Percentiles rank a stretch among this genome's conserved stretches.
Evolutionary conservation across 2,888 invertebrate genomes (phyloP).

Genomic region (Unio pictorum): DNA sequence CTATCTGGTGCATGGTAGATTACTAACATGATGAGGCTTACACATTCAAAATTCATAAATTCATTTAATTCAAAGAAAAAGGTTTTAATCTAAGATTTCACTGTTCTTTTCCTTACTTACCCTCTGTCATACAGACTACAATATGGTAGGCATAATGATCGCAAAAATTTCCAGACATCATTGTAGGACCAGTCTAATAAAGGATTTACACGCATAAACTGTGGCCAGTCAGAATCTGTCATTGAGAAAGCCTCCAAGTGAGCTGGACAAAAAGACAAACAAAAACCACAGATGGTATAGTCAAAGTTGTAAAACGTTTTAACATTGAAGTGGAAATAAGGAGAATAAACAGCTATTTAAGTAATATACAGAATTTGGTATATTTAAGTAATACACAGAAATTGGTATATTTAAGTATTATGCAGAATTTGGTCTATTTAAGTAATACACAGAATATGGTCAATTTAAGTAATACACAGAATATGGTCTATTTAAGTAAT

Average conservation of each 20-base stretch:
- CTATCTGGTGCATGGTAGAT: no score
- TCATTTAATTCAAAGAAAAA: not conserved
- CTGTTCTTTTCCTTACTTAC: slow-evolving; percentile 71
- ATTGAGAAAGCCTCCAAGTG: slow-evolving; percentile 62
- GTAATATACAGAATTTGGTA: no score
- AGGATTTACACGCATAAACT: slow-evolving; percentile 89
- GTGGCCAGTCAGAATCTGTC: slow-evolving; percentile 93
- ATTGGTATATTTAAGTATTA: no score
- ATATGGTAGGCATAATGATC: slow-evolving; percentile 86
- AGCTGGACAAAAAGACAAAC: slow-evolving; percentile 34
- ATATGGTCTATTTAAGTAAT: no score
- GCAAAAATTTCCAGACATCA: slow-evolving; percentile 92
- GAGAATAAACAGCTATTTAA: no score
- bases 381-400: no score
- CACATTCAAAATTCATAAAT: not conserved
- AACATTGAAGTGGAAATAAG: no score
- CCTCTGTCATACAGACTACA: slow-evolving; percentile 93
- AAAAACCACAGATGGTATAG: not conserved
- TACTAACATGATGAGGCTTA: not conserved
- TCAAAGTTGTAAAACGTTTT: no score
- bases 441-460: no score
- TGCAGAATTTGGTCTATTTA: no score
- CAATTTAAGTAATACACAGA: no score
- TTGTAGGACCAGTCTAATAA: slow-evolving; percentile 92
- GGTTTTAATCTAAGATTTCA: no score